Conservation (phyloP, 2,888 invertebrate species). For the Lamproptera curius region DNA sequence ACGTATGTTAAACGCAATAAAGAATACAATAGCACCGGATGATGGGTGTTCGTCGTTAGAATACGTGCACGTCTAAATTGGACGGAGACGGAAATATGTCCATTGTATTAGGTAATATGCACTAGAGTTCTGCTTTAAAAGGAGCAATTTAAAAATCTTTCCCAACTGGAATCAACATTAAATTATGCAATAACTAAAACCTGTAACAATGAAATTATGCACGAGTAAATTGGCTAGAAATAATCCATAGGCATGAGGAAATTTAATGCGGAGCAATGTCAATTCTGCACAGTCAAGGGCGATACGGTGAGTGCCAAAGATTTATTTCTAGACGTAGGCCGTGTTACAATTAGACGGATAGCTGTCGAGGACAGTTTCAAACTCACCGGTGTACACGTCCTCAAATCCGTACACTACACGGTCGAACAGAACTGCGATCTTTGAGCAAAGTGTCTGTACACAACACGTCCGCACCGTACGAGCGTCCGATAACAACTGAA, state of each 20-base stretch:
- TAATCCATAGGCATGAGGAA: constrained; percentile 24
- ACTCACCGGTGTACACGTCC: constrained; percentile 55
- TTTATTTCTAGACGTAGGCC: constrained; percentile 53
- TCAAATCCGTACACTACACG: constrained; percentile 58
- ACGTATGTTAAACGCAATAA: constrained; percentile 17
- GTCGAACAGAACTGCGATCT: constrained; percentile 34
- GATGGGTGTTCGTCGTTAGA: constrained; percentile 11
- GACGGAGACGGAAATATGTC: constrained; percentile 13
- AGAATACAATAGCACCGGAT: constrained; percentile 21
- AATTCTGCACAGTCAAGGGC: constrained; percentile 46
- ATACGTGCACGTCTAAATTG: constrained; percentile 19
- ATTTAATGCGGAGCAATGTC: constrained; percentile 32
- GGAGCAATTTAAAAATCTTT: background rate
- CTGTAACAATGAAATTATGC: constrained; percentile 3
- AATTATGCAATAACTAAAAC: background rate
- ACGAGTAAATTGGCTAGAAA: background rate
- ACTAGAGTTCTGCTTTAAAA: background rate
- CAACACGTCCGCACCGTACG: constrained; percentile 39
- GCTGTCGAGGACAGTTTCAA: constrained; percentile 32
- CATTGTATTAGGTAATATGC: constrained; percentile 20
- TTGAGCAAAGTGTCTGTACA: constrained; percentile 18
- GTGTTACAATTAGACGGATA: too few relatives aligned
- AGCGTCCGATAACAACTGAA: constrained; percentile 52
- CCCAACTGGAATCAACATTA: background rate
- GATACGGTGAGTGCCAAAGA: constrained; percentile 51